These are phyloP conservation scores for Lepidostoma basale DNA, from an alignment of 1,140 invertebrate genomes.

Conservation along the genomic window DNA sequence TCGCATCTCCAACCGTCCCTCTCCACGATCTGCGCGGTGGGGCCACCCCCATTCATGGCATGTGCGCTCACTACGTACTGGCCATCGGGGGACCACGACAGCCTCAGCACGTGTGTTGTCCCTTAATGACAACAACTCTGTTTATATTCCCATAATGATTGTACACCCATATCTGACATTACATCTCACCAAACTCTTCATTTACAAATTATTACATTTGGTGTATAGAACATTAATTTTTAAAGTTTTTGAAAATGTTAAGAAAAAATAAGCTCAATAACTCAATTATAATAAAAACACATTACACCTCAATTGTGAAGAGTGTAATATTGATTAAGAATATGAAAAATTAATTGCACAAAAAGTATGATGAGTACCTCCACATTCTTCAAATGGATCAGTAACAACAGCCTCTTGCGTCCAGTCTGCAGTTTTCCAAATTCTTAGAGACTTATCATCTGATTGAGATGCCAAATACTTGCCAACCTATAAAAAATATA, in stretches of 20 bases:
- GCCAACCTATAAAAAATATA: constrained; percentile 66
- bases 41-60: constrained; percentile 97
- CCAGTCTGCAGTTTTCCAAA: constrained; percentile 97
- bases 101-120: constrained; percentile 90
- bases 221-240: too few species aligned
- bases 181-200: not conserved
- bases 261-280: too few species aligned
- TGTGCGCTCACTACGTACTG: constrained; percentile 95
- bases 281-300: too few species aligned
- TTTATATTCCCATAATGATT: too few species aligned
- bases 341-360: too few species aligned
- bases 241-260: too few species aligned
- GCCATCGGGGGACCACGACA: constrained; percentile 98
- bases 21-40: constrained; percentile 92
- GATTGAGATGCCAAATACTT: constrained; percentile 96
- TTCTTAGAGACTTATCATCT: constrained; percentile 91
- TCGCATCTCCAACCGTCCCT: constrained; percentile 89
- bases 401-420: constrained; percentile 81
- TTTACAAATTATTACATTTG: too few species aligned
- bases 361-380: constrained; percentile 54
- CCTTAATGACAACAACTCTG: constrained; percentile 60
- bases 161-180: not conserved
- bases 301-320: too few species aligned
- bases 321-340: too few species aligned
- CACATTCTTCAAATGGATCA: constrained; percentile 93